A percentile compares a stretch with the other conserved stretches of the same genome.
Conservation (phyloP, 2,888 invertebrate genomes). For the Cheilosia vernalis region DNA sequence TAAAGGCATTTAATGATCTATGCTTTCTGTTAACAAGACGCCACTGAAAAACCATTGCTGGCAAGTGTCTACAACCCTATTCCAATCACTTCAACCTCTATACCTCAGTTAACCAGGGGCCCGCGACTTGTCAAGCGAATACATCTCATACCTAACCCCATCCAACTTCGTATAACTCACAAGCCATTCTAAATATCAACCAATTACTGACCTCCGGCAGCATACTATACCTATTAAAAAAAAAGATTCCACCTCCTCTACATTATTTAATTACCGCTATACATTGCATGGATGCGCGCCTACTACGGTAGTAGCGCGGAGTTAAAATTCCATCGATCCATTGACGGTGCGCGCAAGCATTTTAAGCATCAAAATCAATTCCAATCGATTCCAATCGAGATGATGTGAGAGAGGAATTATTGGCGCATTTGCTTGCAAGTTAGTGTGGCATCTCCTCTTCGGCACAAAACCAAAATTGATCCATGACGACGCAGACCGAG, state of each 20-base stretch:
- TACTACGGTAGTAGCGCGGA: constrained; percentile 19
- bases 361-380: constrained; percentile 39
- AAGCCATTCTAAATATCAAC: constrained; percentile 64
- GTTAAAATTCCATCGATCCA: constrained; percentile 39
- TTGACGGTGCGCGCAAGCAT: constrained; percentile 12
- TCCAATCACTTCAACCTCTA: no score
- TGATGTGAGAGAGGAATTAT: constrained; percentile 31
- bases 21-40: no score
- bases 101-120: no score
- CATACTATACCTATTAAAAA: constrained; percentile 36
- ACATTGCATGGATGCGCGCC: constrained; percentile 5
- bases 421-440: constrained; percentile 47
- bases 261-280: constrained; percentile 69
- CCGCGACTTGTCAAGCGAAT: background rate
- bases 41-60: no score
- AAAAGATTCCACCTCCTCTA: constrained; percentile 61
- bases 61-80: no score
- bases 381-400: no score
- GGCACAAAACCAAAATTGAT: constrained; percentile 51
- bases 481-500: constrained; percentile 58
- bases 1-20: no score
- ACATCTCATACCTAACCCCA: constrained; percentile 5
- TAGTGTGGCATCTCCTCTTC: constrained; percentile 22
- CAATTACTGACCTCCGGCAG: constrained; percentile 59
- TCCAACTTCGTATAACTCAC: constrained; percentile 29